Conservation (phyloP, 2,888 invertebrate genomes). For the Cremastinae sp. region DNA sequence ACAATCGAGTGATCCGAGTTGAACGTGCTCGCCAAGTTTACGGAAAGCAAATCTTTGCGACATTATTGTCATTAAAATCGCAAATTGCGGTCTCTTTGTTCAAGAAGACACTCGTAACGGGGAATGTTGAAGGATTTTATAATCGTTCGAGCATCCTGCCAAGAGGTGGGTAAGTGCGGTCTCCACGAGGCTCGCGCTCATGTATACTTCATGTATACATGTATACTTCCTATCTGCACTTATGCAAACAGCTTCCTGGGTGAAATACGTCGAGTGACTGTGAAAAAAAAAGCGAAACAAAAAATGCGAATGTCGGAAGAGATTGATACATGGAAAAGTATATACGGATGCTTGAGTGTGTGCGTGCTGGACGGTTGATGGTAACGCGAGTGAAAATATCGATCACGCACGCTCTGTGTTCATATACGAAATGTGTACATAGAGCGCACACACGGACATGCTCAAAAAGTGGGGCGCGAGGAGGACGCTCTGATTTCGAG, state of each 20-base stretch:
- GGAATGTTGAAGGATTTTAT: constrained; percentile 82
- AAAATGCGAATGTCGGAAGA: too few species aligned
- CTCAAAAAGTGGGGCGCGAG: constrained; percentile 22
- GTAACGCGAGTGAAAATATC: not conserved
- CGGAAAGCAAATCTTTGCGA: not conserved
- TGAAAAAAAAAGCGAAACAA: too few species aligned
- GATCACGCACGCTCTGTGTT: not conserved
- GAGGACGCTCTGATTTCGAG: constrained; percentile 67
- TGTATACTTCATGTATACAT: too few species aligned
- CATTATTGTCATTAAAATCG: too few species aligned
- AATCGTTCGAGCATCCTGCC: constrained; percentile 86
- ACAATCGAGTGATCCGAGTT: too few species aligned
- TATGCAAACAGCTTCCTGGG: too few species aligned
- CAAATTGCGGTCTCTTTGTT: not conserved
- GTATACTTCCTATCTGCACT: not conserved
- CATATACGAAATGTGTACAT: constrained; percentile 3
- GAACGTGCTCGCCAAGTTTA: too few species aligned
- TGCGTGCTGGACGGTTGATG: not conserved
- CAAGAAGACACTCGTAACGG: constrained; percentile 46
- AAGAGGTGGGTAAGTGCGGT: constrained; percentile 87
- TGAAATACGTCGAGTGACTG: too few species aligned
- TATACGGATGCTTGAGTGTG: too few species aligned
- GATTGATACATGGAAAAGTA: too few species aligned
- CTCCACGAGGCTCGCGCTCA: not conserved
- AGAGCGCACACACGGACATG: not conserved